Evolutionary conservation across 2,888 invertebrate genomes (phyloP).

Genomic region (Zhuqinia jingwanae): DNA sequence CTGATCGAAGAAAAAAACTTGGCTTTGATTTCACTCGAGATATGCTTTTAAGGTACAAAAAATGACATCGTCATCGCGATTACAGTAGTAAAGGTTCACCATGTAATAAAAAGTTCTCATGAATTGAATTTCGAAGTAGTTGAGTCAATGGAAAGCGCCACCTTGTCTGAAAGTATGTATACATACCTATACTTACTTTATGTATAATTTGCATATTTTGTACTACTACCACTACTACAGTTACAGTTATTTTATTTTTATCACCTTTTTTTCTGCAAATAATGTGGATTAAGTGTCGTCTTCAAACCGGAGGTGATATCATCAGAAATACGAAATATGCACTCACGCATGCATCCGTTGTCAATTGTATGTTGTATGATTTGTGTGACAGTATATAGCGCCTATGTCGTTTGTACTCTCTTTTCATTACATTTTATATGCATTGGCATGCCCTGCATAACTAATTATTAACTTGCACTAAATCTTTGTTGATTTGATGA

Average conservation of each 20-base stretch:
- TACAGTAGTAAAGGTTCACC: too few relatives aligned
- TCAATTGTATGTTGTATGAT: too few relatives aligned
- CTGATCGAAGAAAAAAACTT: constrained; percentile 6
- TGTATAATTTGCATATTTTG: too few relatives aligned
- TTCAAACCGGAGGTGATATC: constrained; percentile 64
- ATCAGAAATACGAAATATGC: constrained; percentile 18
- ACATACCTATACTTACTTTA: too few relatives aligned
- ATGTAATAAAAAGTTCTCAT: background rate
- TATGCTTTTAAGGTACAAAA: background rate
- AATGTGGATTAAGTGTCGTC: constrained; percentile 38
- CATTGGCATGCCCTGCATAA: constrained; percentile 40
- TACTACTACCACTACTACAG: too few relatives aligned
- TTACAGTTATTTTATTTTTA: background rate
- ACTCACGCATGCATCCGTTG: background rate
- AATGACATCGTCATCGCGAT: too few relatives aligned
- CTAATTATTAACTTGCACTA: constrained; percentile 64
- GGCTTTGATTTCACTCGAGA: constrained; percentile 30
- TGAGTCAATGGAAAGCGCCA: constrained; percentile 3
- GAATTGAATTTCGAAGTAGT: background rate
- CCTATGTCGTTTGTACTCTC: background rate
- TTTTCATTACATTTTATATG: constrained; percentile 38
- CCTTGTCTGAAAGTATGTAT: too few relatives aligned
- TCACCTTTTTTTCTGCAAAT: background rate
- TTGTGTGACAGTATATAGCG: too few relatives aligned
- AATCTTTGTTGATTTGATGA: constrained; percentile 51